Conservation (phyloP, 2,888 invertebrate genomes). For the Alviniconcha strummeri region DNA sequence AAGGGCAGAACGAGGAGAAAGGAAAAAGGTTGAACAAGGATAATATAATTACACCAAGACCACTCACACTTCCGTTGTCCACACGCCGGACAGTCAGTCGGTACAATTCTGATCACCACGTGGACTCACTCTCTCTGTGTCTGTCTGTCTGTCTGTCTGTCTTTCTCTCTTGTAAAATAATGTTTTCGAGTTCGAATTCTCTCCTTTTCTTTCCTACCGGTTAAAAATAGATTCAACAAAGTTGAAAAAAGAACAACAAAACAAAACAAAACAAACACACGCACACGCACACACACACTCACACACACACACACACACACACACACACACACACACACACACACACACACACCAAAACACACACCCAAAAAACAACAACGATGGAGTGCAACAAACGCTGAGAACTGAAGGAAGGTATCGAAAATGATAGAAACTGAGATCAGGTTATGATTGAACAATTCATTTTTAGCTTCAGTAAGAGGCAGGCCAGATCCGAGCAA, state of each 20-base stretch:
- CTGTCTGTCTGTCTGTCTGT: neutral
- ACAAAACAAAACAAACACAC: neutral
- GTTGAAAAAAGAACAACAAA: neutral
- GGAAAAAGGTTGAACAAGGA: too few species aligned
- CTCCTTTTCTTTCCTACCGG: neutral
- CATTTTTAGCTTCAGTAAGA: too few species aligned
- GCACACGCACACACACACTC: neutral
- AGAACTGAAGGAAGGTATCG: too few species aligned
- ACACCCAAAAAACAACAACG: too few species aligned
- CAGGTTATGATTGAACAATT: too few species aligned
- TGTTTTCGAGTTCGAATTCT: neutral
- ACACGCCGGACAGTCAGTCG: too few species aligned
- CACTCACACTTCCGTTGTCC: too few species aligned
- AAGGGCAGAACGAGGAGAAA: too few species aligned
- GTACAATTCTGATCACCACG: neutral
- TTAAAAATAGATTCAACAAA: neutral
- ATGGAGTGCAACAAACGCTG: too few species aligned
- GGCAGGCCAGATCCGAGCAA: too few species aligned
- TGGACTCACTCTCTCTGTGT: neutral
- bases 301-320: conserved; percentile 3
- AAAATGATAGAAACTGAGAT: too few species aligned
- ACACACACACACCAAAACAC: neutral
- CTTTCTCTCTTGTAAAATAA: neutral
- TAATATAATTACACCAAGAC: too few species aligned
- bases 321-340: conserved; percentile 7